phyloP scores from a whole-genome alignment of 2,113 vertebrate genomes.

The Ictalurus punctatus region DNA sequence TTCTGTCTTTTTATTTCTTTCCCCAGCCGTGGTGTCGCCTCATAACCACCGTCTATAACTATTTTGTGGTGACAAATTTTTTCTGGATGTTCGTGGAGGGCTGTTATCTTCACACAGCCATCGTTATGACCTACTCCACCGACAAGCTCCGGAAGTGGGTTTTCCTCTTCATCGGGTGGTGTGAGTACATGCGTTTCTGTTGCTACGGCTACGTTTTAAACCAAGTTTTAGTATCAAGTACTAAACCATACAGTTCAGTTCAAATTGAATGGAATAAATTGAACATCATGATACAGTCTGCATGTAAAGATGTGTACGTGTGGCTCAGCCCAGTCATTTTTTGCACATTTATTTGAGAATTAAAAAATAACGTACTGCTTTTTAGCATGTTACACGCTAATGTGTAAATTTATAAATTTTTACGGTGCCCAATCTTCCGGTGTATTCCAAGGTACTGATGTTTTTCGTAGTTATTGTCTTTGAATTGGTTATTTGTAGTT shows the following conservation, averaged over 20 bases:
- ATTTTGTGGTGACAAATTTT: conserved; percentile 98
- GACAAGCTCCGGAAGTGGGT: conserved; percentile 94
- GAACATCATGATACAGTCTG: background rate
- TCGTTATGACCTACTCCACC: conserved; percentile 98
- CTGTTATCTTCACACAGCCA: conserved; percentile 95
- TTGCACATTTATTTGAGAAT: background rate
- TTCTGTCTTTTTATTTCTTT: no score
- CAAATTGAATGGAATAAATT: no score
- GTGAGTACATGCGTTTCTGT: conserved; percentile 73
- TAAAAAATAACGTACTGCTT: background rate
- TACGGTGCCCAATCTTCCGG: background rate
- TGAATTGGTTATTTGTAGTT: background rate
- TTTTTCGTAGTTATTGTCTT: background rate
- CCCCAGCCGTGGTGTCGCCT: conserved; percentile 92
- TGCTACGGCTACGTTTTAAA: background rate
- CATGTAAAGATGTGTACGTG: background rate
- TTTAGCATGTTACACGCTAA: background rate
- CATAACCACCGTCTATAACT: conserved; percentile 94
- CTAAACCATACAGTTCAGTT: background rate
- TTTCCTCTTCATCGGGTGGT: conserved; percentile 98
- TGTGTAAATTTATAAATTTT: background rate
- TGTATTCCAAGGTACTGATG: background rate
- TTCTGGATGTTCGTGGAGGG: conserved; percentile 99
- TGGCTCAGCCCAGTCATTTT: background rate
- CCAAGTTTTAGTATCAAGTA: background rate